A percentile compares a stretch with the other conserved stretches of the same genome.
Conservation (phyloP, 2,888 invertebrate genomes). For the Drosophila paranaensis region DNA sequence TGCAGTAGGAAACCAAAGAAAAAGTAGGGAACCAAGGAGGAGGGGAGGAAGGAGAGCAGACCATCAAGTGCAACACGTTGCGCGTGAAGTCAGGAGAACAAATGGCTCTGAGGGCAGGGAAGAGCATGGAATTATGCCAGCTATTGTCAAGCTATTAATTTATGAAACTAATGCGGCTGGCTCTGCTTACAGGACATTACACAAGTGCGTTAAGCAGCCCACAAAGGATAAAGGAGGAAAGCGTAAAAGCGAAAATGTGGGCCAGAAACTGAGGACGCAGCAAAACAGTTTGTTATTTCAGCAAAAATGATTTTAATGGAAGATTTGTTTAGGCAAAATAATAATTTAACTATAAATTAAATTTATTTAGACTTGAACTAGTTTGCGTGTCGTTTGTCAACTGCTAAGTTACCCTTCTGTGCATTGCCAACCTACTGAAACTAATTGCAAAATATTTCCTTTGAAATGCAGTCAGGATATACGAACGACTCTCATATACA, state of each 20-base stretch:
- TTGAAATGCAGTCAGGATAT: conserved; percentile 29
- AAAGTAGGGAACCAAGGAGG: conserved; percentile 6
- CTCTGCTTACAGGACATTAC: conserved; percentile 15
- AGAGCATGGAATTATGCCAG: conserved; percentile 45
- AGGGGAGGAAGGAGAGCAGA: conserved; percentile 14
- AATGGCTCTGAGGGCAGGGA: conserved; percentile 3
- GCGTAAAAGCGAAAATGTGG: not conserved
- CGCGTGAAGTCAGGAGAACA: conserved; percentile 31
- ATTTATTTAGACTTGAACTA: not conserved
- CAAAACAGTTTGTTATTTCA: not conserved
- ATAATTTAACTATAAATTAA: not conserved
- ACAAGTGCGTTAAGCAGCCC: conserved; percentile 15
- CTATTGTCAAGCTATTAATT: conserved; percentile 51
- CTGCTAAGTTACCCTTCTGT: not conserved
- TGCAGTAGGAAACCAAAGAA: conserved; percentile 38
- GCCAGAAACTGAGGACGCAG: no score
- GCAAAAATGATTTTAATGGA: not conserved
- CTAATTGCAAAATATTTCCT: conserved; percentile 65
- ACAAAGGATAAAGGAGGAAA: conserved; percentile 6
- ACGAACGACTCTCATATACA: not conserved
- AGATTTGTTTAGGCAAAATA: not conserved
- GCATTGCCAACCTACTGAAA: conserved; percentile 41
- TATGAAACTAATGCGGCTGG: conserved; percentile 45
- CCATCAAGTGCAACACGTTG: conserved; percentile 72
- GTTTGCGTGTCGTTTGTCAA: conserved; percentile 5